These are phyloP conservation scores for Telmatochromis brachygnathus DNA, from an alignment of 2,113 vertebrate genomes.

Conservation along the genomic window DNA sequence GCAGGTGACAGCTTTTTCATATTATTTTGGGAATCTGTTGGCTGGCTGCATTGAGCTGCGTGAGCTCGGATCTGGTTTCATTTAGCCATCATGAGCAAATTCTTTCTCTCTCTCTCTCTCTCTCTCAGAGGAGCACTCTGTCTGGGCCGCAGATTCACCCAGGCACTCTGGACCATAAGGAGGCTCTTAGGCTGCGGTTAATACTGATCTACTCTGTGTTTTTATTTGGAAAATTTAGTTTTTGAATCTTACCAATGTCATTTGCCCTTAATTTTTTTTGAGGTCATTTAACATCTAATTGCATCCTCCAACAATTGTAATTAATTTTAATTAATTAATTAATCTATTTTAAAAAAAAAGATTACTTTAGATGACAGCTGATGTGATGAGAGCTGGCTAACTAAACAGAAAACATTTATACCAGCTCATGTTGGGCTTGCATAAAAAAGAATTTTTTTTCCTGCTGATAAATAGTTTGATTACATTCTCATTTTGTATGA, in stretches of 20 bases:
- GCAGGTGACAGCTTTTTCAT: not conserved
- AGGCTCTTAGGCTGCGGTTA: not conserved
- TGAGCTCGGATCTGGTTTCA: conserved; percentile 25
- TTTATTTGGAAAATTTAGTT: not conserved
- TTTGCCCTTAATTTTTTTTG: not conserved
- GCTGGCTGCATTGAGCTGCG: not conserved
- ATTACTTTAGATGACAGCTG: not conserved
- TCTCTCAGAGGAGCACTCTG: not conserved
- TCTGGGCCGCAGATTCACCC: not conserved
- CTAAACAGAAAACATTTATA: not conserved
- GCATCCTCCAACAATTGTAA: not conserved
- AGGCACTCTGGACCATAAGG: not conserved
- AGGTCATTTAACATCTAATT: not conserved
- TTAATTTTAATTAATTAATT: not conserved
- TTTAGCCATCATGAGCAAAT: not conserved
- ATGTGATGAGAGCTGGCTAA: not conserved
- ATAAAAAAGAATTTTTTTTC: not conserved
- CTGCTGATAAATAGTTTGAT: not conserved
- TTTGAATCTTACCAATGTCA: not conserved
- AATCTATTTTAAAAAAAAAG: no score
- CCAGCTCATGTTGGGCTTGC: not conserved
- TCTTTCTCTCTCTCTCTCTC: not conserved
- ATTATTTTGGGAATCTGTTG: conserved; percentile 33
- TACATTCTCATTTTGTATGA: not conserved
- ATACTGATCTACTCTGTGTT: not conserved